Evolutionary conservation across 2,113 vertebrate species (phyloP), one percentile per base, ranked within the genome.

Genomic region (Anguilla japonica): DNA sequence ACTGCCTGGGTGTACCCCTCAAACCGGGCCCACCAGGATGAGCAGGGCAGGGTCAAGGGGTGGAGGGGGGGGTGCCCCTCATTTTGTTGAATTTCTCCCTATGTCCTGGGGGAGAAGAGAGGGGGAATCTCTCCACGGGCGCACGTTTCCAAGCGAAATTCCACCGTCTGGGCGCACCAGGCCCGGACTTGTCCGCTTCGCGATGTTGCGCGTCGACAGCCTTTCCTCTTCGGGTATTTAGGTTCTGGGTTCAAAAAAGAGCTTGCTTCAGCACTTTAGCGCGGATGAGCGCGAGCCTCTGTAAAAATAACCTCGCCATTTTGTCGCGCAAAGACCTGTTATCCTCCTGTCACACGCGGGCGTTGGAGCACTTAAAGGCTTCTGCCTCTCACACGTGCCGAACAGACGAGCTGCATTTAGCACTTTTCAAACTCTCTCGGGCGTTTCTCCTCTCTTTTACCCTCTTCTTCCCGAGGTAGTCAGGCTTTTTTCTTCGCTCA

Each of bases 151-250:
- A 91, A 91, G 86, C 85, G 89, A 87, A 87, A 92, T 93, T 92
- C 92, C 92, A 90, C 81, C 87, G 91, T 91, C 87, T 83, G 89
- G 89, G 87, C 83, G 91, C 43, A 80, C 91, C 93, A 93, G 84
- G 95, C 85, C 93, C 88, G 43, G 95, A 88, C 95, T 92, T 95
- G 95, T 94, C 91, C 29, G 71, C 80, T 53, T 50, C 84, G 91
- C 91, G 91, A 92, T 93, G 93, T 88, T 87, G 60, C 86, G 88
- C 93, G 92, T 92, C 89, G 82, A 94, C 94, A 94, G 91, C 88
- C 85, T 87, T 88, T 81, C 50, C 11, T 53, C 91, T 94, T 93
- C 93, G 84, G 89, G 93, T 93, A 88, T 93, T 90, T 93, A 91
- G 89, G 53, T 92, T 75, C 91, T 90, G 90, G 91, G 91, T 34